A percentile compares a stretch with the other conserved stretches of the same genome.
Conservation (phyloP, 2,113 vertebrate species). For the Dendrocopos noguchii region DNA sequence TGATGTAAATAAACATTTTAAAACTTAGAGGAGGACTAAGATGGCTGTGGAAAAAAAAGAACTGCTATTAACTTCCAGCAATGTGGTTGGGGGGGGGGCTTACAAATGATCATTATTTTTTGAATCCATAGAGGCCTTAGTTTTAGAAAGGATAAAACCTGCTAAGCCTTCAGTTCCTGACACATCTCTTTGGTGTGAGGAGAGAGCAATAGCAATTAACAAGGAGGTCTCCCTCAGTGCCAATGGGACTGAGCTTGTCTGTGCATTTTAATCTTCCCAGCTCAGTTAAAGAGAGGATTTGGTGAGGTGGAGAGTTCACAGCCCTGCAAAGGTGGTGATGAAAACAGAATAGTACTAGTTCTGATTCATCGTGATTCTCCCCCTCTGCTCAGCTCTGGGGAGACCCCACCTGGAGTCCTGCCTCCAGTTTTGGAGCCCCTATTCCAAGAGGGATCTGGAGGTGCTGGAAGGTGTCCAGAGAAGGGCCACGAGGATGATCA, state of each 20-base stretch:
- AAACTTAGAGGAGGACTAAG: not conserved
- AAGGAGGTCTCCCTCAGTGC: not conserved
- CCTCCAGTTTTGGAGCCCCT: too few species aligned
- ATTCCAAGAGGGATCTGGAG: too few species aligned
- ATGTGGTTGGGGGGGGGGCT: not conserved
- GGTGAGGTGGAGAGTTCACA: not conserved
- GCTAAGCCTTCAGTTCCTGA: constrained; percentile 18
- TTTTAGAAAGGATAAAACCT: constrained; percentile 29
- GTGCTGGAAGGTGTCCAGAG: too few species aligned
- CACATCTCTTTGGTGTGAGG: not conserved
- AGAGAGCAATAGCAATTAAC: not conserved
- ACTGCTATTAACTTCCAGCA: not conserved
- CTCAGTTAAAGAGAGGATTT: not conserved
- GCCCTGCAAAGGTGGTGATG: not conserved
- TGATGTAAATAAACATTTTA: constrained; percentile 30
- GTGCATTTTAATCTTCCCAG: not conserved
- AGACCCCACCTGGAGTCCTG: too few species aligned
- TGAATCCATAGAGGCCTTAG: not conserved
- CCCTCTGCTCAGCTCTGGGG: too few species aligned
- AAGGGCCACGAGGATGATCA: too few species aligned
- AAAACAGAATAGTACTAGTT: not conserved
- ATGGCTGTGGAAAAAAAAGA: not conserved
- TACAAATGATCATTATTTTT: not conserved
- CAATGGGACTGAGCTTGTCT: not conserved
- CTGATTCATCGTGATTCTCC: not conserved